These are phyloP conservation scores for Xyliphius kryptos DNA, from an alignment of 2,113 vertebrate genomes.

Conservation along the genomic window DNA sequence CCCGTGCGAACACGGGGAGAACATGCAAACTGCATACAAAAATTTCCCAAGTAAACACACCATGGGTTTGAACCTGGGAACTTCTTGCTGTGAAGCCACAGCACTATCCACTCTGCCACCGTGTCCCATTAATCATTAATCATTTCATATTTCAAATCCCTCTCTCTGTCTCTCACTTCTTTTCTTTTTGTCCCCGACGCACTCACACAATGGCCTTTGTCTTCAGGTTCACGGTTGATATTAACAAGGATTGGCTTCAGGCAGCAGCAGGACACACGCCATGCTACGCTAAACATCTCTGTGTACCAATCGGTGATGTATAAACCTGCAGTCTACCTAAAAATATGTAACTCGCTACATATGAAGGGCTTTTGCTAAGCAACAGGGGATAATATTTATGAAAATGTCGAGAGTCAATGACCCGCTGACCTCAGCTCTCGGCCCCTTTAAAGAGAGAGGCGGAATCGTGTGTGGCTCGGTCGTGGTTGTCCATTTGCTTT, in stretches of 20 bases:
- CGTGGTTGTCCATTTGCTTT: slow-evolving; percentile 21
- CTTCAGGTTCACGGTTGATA: slow-evolving; percentile 23
- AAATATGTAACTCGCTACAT: slow-evolving; percentile 52
- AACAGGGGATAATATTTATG: slow-evolving; percentile 49
- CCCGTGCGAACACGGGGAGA: too few relatives aligned
- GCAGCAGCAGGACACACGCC: slow-evolving; percentile 39
- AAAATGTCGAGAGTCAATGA: slow-evolving; percentile 29
- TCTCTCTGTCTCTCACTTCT: slow-evolving; percentile 45
- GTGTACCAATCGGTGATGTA: slow-evolving; percentile 62
- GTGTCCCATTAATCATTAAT: too few relatives aligned
- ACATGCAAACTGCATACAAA: too few relatives aligned
- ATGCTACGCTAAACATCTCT: slow-evolving; percentile 58
- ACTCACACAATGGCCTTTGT: background rate
- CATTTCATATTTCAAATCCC: slow-evolving; percentile 71
- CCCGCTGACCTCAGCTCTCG: slow-evolving; percentile 10
- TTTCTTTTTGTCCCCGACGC: background rate
- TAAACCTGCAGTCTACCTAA: slow-evolving; percentile 57
- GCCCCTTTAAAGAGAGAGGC: slow-evolving; percentile 25
- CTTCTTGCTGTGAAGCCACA: too few relatives aligned
- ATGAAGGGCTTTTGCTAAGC: slow-evolving; percentile 49
- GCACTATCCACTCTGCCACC: too few relatives aligned
- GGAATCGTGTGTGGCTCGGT: slow-evolving; percentile 2
- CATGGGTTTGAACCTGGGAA: too few relatives aligned
- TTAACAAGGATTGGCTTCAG: slow-evolving; percentile 54
- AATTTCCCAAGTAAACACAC: too few relatives aligned